Base-by-base conservation (phyloP, 1,140 invertebrate species). In the Papilio machaon region DNA sequence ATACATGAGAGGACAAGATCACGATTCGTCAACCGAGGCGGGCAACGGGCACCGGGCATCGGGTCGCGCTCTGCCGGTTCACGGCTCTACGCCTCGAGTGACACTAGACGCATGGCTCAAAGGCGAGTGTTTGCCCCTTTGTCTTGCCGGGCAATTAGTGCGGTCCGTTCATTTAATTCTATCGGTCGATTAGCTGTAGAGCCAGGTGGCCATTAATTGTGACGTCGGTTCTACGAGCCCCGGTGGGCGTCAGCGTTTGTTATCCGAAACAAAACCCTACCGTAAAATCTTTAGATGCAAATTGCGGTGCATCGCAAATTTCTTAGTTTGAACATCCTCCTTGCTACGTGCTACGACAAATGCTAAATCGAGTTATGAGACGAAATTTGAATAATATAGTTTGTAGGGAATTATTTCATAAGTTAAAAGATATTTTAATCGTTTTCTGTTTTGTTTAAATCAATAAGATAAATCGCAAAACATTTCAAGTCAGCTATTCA, bases 101-200 rank as follows among this genome's bases (percentile, higher is more conserved):
- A 89, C 91, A 93, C 92, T 92, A 91, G 91, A 92, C 88, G 83
- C 88, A 80, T 86, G 85, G 88, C 87, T 91, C 92, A 94, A 94
- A 94, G 92, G 91, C 88, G 89, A 92, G 88, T 94, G 92, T 93
- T 93, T 92, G 91, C 91, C 89, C 91, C 92, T 93, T 94, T 94
- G 92, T 93, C 92, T 94, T 93, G 91, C 90, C 83, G 85, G 91
- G 86, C 92, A 94, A 94, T 94, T 94, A 94, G 91, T 92, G 88
- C 89, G 88, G 89, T 90, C 91, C 90, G 92, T 92, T 92, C 91
- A 90, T 92, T 93, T 93, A 94, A 94, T 93, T 91, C 90, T 91
- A 92, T 91, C 90, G 91, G 87, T 92, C 91, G 92, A 94, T 94
- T 94, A 92, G 88, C 89, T 91, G 88, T 85, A 86, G 87, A 84